Conservation (phyloP, 92 coral and sea anemone species). For the Umimayanthus chanpuru region DNA sequence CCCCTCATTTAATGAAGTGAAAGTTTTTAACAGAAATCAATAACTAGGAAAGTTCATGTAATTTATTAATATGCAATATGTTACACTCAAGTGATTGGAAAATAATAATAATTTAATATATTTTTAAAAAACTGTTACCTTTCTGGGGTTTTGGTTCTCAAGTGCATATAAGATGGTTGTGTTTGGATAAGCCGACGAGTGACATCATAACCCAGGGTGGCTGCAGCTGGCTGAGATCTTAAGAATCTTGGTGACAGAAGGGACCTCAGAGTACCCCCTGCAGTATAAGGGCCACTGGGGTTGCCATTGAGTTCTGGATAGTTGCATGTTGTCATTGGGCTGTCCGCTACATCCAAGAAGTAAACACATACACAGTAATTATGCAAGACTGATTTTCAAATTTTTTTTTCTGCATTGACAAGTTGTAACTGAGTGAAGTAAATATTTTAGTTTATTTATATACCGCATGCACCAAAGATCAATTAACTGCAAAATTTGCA, state of each 20-base stretch:
- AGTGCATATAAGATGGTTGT: slow-evolving; percentile 46
- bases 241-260: slow-evolving; percentile 71
- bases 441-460: too few species aligned
- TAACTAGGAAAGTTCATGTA: not conserved
- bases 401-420: too few species aligned
- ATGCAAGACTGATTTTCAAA: too few species aligned
- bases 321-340: slow-evolving; percentile 77
- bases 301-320: slow-evolving; percentile 51
- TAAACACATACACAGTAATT: not conserved
- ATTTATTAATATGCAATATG: too few species aligned
- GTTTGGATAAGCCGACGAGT: slow-evolving; percentile 18
- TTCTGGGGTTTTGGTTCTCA: slow-evolving; percentile 39
- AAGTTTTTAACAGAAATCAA: too few species aligned
- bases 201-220: slow-evolving; percentile 21
- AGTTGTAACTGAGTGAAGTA: too few species aligned
- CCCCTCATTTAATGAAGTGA: too few species aligned
- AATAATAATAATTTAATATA: too few species aligned
- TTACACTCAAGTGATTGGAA: too few species aligned
- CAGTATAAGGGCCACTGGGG: slow-evolving; percentile 24
- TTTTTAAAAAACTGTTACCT: not conserved
- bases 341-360: slow-evolving; percentile 64
- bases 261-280: slow-evolving; percentile 52
- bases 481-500: too few species aligned
- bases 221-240: slow-evolving; percentile 74
- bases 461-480: too few species aligned